A percentile compares a stretch with the other conserved stretches of the same genome.
Evolutionary conservation across 1,140 invertebrate species (phyloP).

Genomic region (Yoshiicerus persimilis): DNA sequence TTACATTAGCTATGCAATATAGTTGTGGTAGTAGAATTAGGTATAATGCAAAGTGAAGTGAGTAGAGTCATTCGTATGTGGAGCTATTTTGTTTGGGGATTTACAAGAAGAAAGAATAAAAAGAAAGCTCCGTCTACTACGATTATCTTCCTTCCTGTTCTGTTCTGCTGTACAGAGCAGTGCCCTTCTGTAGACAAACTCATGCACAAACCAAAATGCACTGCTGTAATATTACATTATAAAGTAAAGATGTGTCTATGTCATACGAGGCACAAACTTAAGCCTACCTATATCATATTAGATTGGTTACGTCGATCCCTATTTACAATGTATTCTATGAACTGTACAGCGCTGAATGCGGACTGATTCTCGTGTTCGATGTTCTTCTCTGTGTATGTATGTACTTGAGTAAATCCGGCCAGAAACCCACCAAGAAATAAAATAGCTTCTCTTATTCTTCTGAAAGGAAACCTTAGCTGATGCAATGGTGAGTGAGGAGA

Average conservation of each 20-base stretch:
- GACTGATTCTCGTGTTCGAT: not conserved
- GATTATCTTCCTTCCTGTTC: not conserved
- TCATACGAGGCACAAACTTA: not conserved
- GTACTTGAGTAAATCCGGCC: not conserved
- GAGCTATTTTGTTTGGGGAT: constrained; percentile 13
- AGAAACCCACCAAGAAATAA: not conserved
- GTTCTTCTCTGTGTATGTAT: not conserved
- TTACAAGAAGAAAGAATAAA: constrained; percentile 6
- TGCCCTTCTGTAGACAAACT: not conserved
- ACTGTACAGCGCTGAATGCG: not conserved
- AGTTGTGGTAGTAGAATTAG: not conserved
- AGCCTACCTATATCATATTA: not conserved
- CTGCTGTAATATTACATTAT: not conserved
- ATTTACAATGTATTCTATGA: not conserved
- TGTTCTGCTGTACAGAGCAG: not conserved
- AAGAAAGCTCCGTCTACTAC: not conserved
- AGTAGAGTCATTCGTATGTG: not conserved
- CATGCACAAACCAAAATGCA: not conserved
- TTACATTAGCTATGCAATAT: not conserved
- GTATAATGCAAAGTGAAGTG: not conserved
- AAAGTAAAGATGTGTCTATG: not conserved
- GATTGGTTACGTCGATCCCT: not conserved
- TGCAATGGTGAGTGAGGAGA: not conserved
- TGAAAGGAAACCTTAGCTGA: not conserved
- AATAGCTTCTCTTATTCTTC: not conserved